Conservation (phyloP, 1,140 invertebrate species). For the Dolichoris vasculosae region DNA sequence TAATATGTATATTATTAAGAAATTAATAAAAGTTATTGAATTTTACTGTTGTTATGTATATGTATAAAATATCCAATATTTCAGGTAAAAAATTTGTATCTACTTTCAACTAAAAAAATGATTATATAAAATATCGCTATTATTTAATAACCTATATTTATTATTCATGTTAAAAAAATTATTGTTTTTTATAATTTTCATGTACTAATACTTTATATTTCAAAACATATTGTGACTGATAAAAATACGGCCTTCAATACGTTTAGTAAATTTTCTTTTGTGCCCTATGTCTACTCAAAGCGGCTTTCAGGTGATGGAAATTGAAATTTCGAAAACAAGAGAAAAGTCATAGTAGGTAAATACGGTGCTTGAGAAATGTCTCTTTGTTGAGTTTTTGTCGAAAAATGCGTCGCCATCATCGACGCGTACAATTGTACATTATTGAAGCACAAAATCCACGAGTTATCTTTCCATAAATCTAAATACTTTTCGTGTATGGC, state of each 20-base stretch:
- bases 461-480: conserved; percentile 18
- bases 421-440: background rate
- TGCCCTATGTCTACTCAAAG: background rate
- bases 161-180: background rate
- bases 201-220: background rate
- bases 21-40: too few species aligned
- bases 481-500: background rate
- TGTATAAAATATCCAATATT: too few species aligned
- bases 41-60: too few species aligned
- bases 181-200: background rate
- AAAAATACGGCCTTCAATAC: background rate
- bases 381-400: background rate
- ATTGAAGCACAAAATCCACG: background rate
- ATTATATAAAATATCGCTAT: too few species aligned
- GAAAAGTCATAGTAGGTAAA: background rate
- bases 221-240: background rate
- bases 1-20: too few species aligned
- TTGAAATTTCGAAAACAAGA: background rate
- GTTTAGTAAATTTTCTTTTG: background rate
- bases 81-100: too few species aligned
- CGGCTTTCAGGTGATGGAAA: background rate
- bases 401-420: background rate
- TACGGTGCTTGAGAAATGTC: background rate
- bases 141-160: background rate
- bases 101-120: too few species aligned